Percentiles rank a stretch among this genome's conserved stretches.
Conservation (phyloP, 2,113 vertebrate species). For the Camelus dromedarius region DNA sequence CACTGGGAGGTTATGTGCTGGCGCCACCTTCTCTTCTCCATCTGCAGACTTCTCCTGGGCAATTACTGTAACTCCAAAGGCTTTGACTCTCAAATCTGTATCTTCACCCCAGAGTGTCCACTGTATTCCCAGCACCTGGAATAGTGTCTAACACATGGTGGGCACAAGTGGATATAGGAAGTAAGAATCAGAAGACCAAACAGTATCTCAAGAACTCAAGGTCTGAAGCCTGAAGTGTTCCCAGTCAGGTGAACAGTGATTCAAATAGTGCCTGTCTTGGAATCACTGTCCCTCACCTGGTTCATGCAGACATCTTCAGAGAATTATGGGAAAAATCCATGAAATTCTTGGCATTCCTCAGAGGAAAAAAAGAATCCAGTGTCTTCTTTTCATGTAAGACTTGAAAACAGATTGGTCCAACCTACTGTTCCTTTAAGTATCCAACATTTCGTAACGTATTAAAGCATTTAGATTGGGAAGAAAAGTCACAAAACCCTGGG, state of each 20-base stretch:
- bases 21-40: not conserved
- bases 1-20: not conserved
- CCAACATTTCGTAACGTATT: not conserved
- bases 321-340: not conserved
- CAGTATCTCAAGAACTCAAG: not conserved
- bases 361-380: slow-evolving; percentile 26
- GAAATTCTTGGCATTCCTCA: not conserved
- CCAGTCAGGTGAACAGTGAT: not conserved
- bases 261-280: not conserved
- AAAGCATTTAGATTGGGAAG: not conserved
- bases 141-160: not conserved
- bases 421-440: not conserved
- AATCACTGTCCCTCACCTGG: not conserved
- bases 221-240: not conserved
- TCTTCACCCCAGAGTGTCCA: not conserved
- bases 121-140: not conserved
- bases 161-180: not conserved
- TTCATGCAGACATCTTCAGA: not conserved
- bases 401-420: not conserved
- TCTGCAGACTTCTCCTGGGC: not conserved
- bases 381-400: not conserved
- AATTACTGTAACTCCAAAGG: not conserved
- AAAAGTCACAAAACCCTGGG: not conserved
- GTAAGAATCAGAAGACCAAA: not conserved
- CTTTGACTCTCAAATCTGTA: not conserved